phyloP scores from a whole-genome alignment of 92 coral and sea anemone genomes.

The Zoanthus sansibaricus region DNA sequence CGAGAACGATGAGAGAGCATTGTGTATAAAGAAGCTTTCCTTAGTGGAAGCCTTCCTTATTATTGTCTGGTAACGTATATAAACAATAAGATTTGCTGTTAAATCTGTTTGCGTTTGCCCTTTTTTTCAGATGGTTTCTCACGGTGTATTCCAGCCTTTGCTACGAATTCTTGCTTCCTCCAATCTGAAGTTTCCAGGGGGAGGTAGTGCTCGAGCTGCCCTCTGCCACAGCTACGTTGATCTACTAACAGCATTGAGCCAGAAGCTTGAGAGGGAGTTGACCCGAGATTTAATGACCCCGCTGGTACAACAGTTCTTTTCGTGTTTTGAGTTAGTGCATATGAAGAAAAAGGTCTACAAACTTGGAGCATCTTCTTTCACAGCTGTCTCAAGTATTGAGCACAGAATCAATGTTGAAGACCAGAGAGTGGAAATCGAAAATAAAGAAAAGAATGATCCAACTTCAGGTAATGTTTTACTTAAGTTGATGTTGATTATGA shows the following conservation, averaged over 20 bases:
- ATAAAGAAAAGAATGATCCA: constrained; percentile 1
- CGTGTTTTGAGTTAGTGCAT: constrained; percentile 86
- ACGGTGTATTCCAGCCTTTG: constrained; percentile 84
- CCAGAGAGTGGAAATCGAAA: constrained; percentile 1
- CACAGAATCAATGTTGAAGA: constrained; percentile 4
- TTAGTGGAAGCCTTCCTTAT: too few relatives aligned
- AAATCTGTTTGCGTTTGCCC: neutral
- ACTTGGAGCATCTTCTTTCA: constrained; percentile 49
- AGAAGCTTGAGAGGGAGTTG: constrained; percentile 87
- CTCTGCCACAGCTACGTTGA: constrained; percentile 90
- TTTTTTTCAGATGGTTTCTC: constrained; percentile 38
- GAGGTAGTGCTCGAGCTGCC: constrained; percentile 85
- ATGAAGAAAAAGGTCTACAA: constrained; percentile 70
- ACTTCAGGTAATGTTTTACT: neutral
- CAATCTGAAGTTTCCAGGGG: constrained; percentile 86
- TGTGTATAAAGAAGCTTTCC: too few relatives aligned
- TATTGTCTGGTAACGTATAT: too few relatives aligned
- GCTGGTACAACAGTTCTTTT: constrained; percentile 87
- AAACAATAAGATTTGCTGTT: neutral
- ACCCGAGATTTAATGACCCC: constrained; percentile 90
- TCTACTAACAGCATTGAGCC: constrained; percentile 79
- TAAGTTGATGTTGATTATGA: neutral
- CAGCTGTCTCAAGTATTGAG: constrained; percentile 23
- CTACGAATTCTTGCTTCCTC: constrained; percentile 89
- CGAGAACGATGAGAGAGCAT: too few relatives aligned